phyloP scores from a whole-genome alignment of 35 echinoderm and acorn worm genomes.

The Holothuria glaberrima region DNA sequence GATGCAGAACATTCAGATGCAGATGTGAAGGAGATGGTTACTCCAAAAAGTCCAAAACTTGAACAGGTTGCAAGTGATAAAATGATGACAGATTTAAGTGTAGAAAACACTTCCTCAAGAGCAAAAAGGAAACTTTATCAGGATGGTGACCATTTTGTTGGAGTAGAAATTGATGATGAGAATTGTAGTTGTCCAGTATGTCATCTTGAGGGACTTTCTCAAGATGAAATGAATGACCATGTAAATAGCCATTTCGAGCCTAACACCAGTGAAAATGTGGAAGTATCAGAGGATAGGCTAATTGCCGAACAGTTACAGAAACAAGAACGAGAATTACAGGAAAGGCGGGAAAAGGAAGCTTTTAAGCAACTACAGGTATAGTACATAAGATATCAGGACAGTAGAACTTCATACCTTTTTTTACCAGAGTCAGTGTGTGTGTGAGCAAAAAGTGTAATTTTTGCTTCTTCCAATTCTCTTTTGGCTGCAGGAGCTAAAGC shows the following conservation, averaged over 20 bases:
- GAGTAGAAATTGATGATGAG: background rate
- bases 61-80: background rate
- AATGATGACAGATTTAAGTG: background rate
- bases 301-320: slow-evolving; percentile 65
- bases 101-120: background rate
- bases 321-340: slow-evolving; percentile 67
- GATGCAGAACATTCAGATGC: slow-evolving; percentile 66
- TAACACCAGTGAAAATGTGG: background rate
- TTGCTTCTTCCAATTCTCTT: background rate
- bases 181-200: slow-evolving; percentile 75
- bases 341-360: slow-evolving; percentile 59
- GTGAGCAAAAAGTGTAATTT: no score
- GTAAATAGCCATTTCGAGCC: slow-evolving; percentile 83
- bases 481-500: background rate
- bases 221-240: slow-evolving; percentile 62
- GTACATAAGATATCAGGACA: background rate
- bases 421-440: no score
- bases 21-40: background rate
- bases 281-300: slow-evolving; percentile 3
- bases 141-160: background rate
- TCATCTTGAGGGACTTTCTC: slow-evolving; percentile 25
- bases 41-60: slow-evolving; percentile 16
- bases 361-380: slow-evolving; percentile 63
- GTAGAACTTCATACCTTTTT: no score
- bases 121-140: slow-evolving; percentile 16